These are phyloP conservation scores for Verasper variegatus DNA, from an alignment of 2,113 vertebrate genomes.

Conservation along the genomic window DNA sequence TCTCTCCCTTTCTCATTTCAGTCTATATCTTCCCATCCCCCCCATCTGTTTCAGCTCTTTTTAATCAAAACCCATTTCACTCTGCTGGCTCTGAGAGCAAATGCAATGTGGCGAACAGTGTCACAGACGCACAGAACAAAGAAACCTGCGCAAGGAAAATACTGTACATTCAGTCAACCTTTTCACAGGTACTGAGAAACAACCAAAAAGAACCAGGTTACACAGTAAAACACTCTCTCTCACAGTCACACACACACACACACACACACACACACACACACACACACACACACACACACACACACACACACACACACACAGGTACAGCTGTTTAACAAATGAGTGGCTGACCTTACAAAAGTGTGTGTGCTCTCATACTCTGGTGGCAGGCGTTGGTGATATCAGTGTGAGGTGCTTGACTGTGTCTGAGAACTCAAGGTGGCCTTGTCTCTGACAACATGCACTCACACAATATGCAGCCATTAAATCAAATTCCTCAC, in stretches of 20 bases:
- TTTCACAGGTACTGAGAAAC: neutral
- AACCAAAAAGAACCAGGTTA: too few species aligned
- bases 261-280: neutral
- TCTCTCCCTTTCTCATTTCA: conserved; percentile 58
- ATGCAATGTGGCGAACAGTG: conserved; percentile 51
- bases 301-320: neutral
- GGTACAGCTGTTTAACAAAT: neutral
- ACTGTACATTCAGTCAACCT: neutral
- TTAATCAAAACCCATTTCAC: conserved; percentile 66
- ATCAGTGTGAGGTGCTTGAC: conserved; percentile 10
- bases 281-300: neutral
- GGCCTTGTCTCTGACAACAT: conserved; percentile 15
- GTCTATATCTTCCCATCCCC: conserved; percentile 54
- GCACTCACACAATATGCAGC: neutral
- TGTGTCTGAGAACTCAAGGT: conserved; percentile 15
- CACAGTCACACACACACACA: too few species aligned
- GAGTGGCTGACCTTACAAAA: neutral
- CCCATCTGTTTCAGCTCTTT: conserved; percentile 56
- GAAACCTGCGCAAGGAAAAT: conserved; percentile 19
- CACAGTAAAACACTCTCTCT: too few species aligned
- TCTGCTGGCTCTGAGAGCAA: conserved; percentile 46
- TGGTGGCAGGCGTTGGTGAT: neutral
- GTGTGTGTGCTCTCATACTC: neutral
- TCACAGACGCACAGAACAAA: conserved; percentile 32
- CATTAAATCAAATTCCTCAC: too few species aligned